A percentile compares a stretch with the other conserved stretches of the same genome.
Conservation (phyloP, 2,888 invertebrate species). For the Sinohyriopsis cumingii region DNA sequence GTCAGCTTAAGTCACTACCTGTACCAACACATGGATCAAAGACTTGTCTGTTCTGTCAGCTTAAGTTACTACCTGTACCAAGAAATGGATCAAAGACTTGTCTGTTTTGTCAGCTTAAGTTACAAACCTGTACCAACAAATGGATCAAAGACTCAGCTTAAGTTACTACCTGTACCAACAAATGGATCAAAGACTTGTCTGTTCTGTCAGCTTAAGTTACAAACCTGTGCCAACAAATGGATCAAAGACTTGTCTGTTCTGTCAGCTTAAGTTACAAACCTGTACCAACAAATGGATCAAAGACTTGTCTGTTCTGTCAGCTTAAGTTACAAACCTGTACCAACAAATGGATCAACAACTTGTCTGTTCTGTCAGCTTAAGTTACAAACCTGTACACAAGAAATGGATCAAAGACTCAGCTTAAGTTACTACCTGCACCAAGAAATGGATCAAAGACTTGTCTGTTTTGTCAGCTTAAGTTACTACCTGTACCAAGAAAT, state of each 20-base stretch:
- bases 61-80: constrained; percentile 76
- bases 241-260: constrained; percentile 87
- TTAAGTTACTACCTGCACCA: constrained; percentile 76
- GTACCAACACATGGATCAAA: no score
- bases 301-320: no score
- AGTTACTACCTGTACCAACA: constrained; percentile 80
- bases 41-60: no score
- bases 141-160: constrained; percentile 77
- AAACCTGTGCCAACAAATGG: no score
- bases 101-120: constrained; percentile 74
- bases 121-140: constrained; percentile 85
- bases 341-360: constrained; percentile 96
- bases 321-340: constrained; percentile 74
- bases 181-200: constrained; percentile 94
- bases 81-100: constrained; percentile 96
- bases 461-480: no score
- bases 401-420: constrained; percentile 87
- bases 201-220: no score
- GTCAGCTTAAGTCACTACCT: constrained; percentile 64
- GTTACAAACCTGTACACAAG: constrained; percentile 80
- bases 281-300: constrained; percentile 88
- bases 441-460: constrained; percentile 96
- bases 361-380: constrained; percentile 77
- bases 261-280: constrained; percentile 65
- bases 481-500: no score